A percentile compares a stretch with the other conserved stretches of the same genome.
These are phyloP conservation scores for Delphinapterus leucas DNA, from an alignment of 2,113 vertebrate genomes.

Conservation along the genomic window DNA sequence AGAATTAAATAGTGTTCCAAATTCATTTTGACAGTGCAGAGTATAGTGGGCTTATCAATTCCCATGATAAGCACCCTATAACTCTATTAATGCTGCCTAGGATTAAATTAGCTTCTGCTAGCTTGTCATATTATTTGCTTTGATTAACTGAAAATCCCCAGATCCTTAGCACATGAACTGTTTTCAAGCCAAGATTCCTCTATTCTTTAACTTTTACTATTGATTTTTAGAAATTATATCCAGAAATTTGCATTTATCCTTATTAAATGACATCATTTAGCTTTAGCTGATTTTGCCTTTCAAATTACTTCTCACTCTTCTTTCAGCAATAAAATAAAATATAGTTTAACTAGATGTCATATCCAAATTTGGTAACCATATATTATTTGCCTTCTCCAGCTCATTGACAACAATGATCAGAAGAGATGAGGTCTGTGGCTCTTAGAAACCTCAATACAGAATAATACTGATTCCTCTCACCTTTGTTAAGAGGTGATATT, in stretches of 20 bases:
- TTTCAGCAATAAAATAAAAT: background rate
- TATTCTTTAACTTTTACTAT: conserved; percentile 27
- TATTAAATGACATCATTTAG: conserved; percentile 18
- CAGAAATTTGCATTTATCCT: conserved; percentile 31
- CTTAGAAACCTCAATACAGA: background rate
- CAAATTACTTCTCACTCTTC: background rate
- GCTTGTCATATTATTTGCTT: conserved; percentile 53
- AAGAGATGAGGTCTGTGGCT: background rate
- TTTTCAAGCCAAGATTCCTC: background rate
- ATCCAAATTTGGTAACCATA: background rate
- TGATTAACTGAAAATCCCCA: conserved; percentile 49
- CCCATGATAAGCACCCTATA: conserved; percentile 21
- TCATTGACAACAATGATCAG: background rate
- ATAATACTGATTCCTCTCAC: background rate
- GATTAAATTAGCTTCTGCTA: conserved; percentile 57
- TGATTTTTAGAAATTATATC: conserved; percentile 9
- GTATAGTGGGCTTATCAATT: background rate
- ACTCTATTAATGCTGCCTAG: conserved; percentile 49
- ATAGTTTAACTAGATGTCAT: background rate
- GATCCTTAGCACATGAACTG: conserved; percentile 4
- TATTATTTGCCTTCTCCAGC: background rate
- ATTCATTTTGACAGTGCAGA: conserved; percentile 31
- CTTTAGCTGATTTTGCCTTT: background rate
- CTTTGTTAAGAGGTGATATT: background rate
- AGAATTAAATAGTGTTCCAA: conserved; percentile 37